A percentile compares a stretch with the other conserved stretches of the same genome.
These are phyloP conservation scores for Meloe dianella DNA, from an alignment of 2,888 invertebrate species.

Conservation along the genomic window DNA sequence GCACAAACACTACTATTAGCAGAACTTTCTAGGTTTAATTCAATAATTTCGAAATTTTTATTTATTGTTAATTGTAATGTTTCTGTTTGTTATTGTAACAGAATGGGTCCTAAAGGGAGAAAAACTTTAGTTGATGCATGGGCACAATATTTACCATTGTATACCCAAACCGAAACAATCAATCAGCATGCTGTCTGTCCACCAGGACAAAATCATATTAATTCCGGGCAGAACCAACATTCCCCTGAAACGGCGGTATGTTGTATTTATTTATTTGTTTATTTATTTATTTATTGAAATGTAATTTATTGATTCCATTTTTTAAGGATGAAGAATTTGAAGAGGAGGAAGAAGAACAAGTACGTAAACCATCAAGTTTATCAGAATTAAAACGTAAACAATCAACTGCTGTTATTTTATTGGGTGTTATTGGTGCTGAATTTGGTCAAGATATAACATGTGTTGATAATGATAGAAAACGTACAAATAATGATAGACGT, in stretches of 20 bases:
- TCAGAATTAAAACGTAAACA: conserved; percentile 92
- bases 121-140: conserved; percentile 93
- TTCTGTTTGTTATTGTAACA: conserved; percentile 43
- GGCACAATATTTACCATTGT: conserved; percentile 93
- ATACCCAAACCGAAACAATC: conserved; percentile 80
- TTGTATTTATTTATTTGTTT: background rate
- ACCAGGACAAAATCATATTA: conserved; percentile 60
- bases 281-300: background rate
- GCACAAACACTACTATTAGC: conserved; percentile 94
- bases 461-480: conserved; percentile 65
- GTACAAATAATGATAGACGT: conserved; percentile 67
- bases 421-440: conserved; percentile 98
- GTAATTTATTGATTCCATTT: no score
- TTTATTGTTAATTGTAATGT: conserved; percentile 12
- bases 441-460: conserved; percentile 93
- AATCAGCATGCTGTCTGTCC: conserved; percentile 68
- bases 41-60: conserved; percentile 11
- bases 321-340: conserved; percentile 77
- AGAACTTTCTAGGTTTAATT: conserved; percentile 67
- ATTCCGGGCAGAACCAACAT: conserved; percentile 40
- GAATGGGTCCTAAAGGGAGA: conserved; percentile 88
- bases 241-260: conserved; percentile 45
- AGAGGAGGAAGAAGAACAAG: conserved; percentile 85
- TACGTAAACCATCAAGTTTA: conserved; percentile 83
- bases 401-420: conserved; percentile 93